phyloP scores from a whole-genome alignment of 2,113 vertebrate species.

The Periophthalmus modestus region DNA sequence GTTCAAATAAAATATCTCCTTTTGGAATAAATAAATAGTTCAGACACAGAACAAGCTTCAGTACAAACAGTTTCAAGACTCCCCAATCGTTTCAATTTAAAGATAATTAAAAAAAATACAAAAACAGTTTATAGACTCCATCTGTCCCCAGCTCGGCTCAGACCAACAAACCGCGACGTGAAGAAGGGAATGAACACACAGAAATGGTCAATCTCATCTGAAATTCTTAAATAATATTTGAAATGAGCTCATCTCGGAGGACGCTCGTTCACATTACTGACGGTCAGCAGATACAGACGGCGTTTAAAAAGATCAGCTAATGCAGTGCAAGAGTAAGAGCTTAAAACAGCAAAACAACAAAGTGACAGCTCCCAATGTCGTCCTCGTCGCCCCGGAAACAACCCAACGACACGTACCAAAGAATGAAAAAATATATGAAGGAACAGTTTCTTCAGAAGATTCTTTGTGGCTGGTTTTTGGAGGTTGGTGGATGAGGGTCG shows the following conservation, averaged over 20 bases:
- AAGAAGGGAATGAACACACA: constrained; percentile 26
- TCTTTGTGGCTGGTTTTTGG: constrained; percentile 59
- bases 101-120: constrained; percentile 20
- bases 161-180: constrained; percentile 18
- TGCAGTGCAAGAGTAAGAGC: constrained; percentile 31
- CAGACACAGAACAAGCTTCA: constrained; percentile 42
- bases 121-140: constrained; percentile 38
- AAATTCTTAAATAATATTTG: not conserved
- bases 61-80: constrained; percentile 35
- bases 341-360: constrained; percentile 27
- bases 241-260: not conserved
- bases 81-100: constrained; percentile 28
- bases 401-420: constrained; percentile 15
- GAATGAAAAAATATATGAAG: constrained; percentile 20
- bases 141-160: constrained; percentile 19
- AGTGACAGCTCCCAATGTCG: constrained; percentile 29
- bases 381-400: constrained; percentile 6
- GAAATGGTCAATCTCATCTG: constrained; percentile 15
- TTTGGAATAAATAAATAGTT: constrained; percentile 65
- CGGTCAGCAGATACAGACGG: not conserved
- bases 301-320: constrained; percentile 19
- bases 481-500: constrained; percentile 18
- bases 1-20: constrained; percentile 67
- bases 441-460: constrained; percentile 55
- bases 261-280: not conserved